A percentile compares a stretch with the other conserved stretches of the same genome.
phyloP scores from a whole-genome alignment of 2,113 vertebrate genomes.

The Apteryx owenii region DNA sequence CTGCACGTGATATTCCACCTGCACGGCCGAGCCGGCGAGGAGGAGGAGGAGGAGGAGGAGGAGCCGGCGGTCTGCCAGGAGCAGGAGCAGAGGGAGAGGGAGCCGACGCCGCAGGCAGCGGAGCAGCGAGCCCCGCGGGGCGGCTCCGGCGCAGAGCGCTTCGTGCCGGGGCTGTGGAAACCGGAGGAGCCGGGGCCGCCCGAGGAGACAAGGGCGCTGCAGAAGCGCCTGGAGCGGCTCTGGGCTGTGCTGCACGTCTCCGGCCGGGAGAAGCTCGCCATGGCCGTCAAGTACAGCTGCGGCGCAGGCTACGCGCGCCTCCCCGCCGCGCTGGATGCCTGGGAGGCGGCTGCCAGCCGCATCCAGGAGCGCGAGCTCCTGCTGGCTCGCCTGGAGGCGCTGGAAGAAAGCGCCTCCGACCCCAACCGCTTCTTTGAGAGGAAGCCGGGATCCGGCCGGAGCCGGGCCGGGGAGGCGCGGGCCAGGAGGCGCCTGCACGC shows the following conservation, averaged over 20 bases:
- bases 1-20: slow-evolving; percentile 64
- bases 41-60: neutral
- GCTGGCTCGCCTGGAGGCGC: slow-evolving; percentile 73
- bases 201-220: slow-evolving; percentile 17
- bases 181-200: neutral
- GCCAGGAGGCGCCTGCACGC: slow-evolving; percentile 44
- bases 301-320: slow-evolving; percentile 46
- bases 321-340: slow-evolving; percentile 52
- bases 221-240: slow-evolving; percentile 69
- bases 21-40: neutral
- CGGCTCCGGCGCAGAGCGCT: neutral
- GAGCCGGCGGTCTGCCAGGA: neutral
- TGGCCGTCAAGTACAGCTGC: slow-evolving; percentile 81
- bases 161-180: slow-evolving; percentile 59
- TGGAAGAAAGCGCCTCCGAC: slow-evolving; percentile 79
- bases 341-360: slow-evolving; percentile 69
- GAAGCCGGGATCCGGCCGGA: neutral
- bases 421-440: slow-evolving; percentile 79
- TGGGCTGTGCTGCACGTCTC: slow-evolving; percentile 74
- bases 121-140: too few relatives aligned
- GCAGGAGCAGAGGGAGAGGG: too few relatives aligned
- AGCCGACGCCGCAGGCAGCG: too few relatives aligned
- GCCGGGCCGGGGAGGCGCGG: slow-evolving; percentile 58
- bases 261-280: slow-evolving; percentile 58
- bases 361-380: slow-evolving; percentile 76